phyloP scores from a whole-genome alignment of 1,140 invertebrate genomes.

The Sipha flava region DNA sequence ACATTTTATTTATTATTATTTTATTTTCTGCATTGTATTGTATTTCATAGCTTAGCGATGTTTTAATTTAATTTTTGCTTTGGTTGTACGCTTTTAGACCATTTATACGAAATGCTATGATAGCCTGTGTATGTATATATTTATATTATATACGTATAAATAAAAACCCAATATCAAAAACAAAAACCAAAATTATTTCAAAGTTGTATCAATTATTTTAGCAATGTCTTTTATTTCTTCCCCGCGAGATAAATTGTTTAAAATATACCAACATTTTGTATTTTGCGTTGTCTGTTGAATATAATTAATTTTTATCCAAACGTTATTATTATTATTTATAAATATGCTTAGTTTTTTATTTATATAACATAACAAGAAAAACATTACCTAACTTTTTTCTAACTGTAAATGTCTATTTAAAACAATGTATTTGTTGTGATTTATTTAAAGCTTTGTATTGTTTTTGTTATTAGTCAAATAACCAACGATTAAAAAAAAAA shows the following conservation, averaged over 20 bases:
- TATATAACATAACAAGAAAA: constrained; percentile 4
- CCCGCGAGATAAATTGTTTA: neutral
- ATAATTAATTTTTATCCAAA: constrained; percentile 19
- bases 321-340: constrained; percentile 6
- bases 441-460: constrained; percentile 19
- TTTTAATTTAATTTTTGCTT: constrained; percentile 5
- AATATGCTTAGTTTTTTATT: constrained; percentile 11
- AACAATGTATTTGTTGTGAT: constrained; percentile 6
- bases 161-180: neutral
- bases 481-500: constrained; percentile 1
- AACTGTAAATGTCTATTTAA: constrained; percentile 4
- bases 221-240: neutral
- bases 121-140: neutral
- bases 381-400: neutral
- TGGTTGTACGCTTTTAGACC: constrained; percentile 21
- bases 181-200: neutral
- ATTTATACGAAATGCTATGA: neutral
- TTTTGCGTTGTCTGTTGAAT: neutral
- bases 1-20: constrained; percentile 8
- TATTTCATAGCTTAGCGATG: constrained; percentile 5
- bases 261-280: neutral
- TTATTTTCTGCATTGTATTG: constrained; percentile 7
- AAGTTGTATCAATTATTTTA: neutral
- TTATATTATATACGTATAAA: too few relatives aligned
- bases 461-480: constrained; percentile 26